phyloP scores from a whole-genome alignment of 2,797 vertebrate species.

The Denticeps clupeoides region DNA sequence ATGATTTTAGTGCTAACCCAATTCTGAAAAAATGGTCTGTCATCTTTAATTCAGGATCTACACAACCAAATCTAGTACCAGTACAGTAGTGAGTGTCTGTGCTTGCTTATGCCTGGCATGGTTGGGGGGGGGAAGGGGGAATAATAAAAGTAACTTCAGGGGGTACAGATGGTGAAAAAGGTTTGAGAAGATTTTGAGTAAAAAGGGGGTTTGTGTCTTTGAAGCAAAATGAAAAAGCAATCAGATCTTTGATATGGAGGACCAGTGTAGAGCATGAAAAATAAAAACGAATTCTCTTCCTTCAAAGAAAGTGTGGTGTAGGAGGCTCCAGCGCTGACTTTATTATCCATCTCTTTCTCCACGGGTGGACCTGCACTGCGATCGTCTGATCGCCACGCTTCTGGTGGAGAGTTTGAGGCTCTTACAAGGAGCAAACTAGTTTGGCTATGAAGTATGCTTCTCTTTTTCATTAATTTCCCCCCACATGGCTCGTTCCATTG shows the following conservation, averaged over 20 bases:
- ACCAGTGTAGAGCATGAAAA: conserved; percentile 35
- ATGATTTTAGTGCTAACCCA: too few relatives aligned
- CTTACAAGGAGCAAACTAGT: too few relatives aligned
- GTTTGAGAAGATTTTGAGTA: conserved; percentile 18
- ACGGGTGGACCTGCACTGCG: conserved; percentile 13
- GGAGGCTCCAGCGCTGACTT: conserved; percentile 19
- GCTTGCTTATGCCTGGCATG: too few relatives aligned
- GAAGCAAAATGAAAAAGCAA: conserved; percentile 37
- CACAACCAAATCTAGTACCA: too few relatives aligned
- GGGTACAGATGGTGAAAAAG: conserved; percentile 23
- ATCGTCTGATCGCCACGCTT: not conserved
- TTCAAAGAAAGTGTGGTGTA: conserved; percentile 41
- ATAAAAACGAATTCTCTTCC: conserved; percentile 7
- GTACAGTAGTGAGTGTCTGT: too few relatives aligned
- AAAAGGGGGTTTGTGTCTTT: conserved; percentile 37
- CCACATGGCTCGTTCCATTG: too few relatives aligned
- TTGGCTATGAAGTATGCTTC: too few relatives aligned
- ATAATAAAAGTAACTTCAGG: conserved; percentile 10
- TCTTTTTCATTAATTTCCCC: too few relatives aligned
- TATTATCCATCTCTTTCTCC: conserved; percentile 17
- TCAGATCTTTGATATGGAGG: conserved; percentile 46
- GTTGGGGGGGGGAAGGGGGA: too few relatives aligned
- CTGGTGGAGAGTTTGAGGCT: not conserved
- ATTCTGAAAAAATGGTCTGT: too few relatives aligned
- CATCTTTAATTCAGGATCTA: too few relatives aligned